phyloP scores from a whole-genome alignment of 2,888 invertebrate species.

The Pollenia griseotomentosa region DNA sequence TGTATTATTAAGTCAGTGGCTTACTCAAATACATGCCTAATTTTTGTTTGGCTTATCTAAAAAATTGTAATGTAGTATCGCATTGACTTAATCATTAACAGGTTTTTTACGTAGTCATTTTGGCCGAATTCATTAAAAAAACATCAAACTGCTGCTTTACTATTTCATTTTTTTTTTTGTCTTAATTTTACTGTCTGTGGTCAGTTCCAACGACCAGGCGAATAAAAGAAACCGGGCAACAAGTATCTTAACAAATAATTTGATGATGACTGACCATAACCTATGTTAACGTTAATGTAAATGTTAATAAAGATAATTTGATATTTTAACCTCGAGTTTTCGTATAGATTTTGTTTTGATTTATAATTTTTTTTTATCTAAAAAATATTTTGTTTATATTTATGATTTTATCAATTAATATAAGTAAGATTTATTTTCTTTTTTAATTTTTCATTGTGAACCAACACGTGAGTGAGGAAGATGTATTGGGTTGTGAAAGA shows the following conservation, averaged over 20 bases:
- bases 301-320: not conserved
- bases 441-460: slow-evolving; percentile 20
- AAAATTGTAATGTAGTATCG: slow-evolving; percentile 18
- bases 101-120: slow-evolving; percentile 8
- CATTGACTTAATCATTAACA: slow-evolving; percentile 32
- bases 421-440: slow-evolving; percentile 21
- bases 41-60: not conserved
- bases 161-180: not conserved
- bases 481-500: not conserved
- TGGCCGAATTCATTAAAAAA: slow-evolving; percentile 14
- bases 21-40: not conserved
- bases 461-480: slow-evolving; percentile 57
- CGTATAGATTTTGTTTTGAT: not conserved
- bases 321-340: slow-evolving; percentile 43
- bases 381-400: not conserved
- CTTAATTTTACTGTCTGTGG: slow-evolving; percentile 21
- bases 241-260: not conserved
- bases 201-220: slow-evolving; percentile 6
- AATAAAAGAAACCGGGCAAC: slow-evolving; percentile 19
- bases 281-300: slow-evolving; percentile 38
- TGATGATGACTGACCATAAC: slow-evolving; percentile 40
- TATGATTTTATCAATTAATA: slow-evolving; percentile 8
- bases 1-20: not conserved
- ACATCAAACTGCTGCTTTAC: not conserved
- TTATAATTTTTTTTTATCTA: not conserved